Base-by-base conservation (phyloP, 2,888 invertebrate genomes). In the Bombyx huttoni region DNA sequence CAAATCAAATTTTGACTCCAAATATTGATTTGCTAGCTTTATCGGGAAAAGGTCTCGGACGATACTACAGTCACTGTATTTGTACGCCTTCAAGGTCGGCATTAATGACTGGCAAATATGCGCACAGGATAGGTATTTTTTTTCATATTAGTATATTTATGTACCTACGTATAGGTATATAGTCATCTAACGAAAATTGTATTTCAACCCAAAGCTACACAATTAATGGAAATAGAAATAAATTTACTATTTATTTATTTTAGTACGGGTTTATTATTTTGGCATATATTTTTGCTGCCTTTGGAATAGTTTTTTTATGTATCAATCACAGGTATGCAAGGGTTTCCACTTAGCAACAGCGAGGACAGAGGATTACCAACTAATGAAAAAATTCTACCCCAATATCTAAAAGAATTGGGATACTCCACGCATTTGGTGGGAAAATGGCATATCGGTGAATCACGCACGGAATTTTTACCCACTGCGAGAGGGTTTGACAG, bases 1-100 rank as follows among this genome's bases (percentile, higher is more conserved):
- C 94, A 0, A 89, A 93, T 62, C 94, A 97, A 81, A 94, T 96
- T 60, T 90, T 93, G 47, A 98, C 97, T 0, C 97, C 97, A 0
- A 97, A 98, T 75, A 94, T 98, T 57, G 98, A 98, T 76, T 91
- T 94, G 33, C 73, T 98, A 62, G 97, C 94, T 0, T 94, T 94
- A 73, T 92, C 94, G 60, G 97, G 97, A 3, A 91, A 96, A 10
- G 92, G 95, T 51, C 83, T 98, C 24, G 94, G 96, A 68, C 92
- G 93, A 59, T 94, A 95, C 70, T 97, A 98, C 74, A 93, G 92
- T 0, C 92, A 94, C 60, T 93, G 96, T 0, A 89, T 94, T 50
- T 96, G 97, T 71, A 95, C 96, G 0, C 96, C 97, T 0, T 94
- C 96, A 0, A 90, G 97, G 53, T 88, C 94, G 0, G 94, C 96